Conservation (phyloP, 1,140 invertebrate genomes). For the Cryptotermes secundus region DNA sequence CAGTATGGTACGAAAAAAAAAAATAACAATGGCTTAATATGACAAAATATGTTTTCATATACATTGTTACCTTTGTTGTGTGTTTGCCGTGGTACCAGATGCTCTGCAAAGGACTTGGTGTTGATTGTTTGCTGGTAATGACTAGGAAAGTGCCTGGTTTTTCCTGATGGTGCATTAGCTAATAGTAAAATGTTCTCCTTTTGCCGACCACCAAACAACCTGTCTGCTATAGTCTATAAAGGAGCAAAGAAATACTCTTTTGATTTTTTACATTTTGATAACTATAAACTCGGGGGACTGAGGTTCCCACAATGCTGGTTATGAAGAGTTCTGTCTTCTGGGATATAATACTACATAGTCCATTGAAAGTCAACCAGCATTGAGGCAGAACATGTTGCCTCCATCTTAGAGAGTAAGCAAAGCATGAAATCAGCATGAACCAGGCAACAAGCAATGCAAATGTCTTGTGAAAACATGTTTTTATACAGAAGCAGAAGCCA, state of each 20-base stretch:
- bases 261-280: no score
- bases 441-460: no score
- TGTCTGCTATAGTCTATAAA: conserved; percentile 59
- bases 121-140: neutral
- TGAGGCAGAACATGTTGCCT: no score
- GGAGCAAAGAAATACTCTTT: neutral
- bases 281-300: no score
- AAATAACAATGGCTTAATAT: neutral
- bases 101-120: neutral
- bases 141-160: neutral
- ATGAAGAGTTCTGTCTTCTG: no score
- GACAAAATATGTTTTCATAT: neutral
- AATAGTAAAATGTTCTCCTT: conserved; percentile 55
- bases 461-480: no score
- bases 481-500: no score
- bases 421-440: no score
- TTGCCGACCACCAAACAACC: conserved; percentile 58
- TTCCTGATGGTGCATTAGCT: neutral
- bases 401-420: no score
- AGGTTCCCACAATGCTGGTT: no score
- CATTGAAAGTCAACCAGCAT: no score
- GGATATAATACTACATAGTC: no score
- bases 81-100: neutral
- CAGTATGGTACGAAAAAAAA: neutral
- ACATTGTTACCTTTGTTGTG: neutral